Base-by-base conservation (phyloP, 2,113 vertebrate genomes). In the Pungitius pungitius region DNA sequence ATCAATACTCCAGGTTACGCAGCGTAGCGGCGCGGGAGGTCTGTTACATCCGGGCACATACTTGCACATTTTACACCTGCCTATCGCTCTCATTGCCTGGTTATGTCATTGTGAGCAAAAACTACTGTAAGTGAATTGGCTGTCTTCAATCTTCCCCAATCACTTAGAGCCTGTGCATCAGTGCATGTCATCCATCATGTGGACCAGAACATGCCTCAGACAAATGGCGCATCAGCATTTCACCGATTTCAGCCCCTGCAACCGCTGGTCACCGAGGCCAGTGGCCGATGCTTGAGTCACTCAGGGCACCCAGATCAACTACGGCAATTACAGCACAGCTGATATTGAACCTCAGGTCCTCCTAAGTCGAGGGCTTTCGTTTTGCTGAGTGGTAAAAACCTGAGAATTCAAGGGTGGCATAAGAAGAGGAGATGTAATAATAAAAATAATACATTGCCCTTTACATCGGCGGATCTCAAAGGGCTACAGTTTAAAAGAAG, bases 81-180 rank as follows among this genome's bases (percentile, higher is more conserved):
- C 93, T 92, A 95, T 94, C 85, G 93, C 88, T 33, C 90, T 95
- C 94, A 96, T 96, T 95, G 94, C 94, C 93, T 94, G 93, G 93
- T 95, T 93, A 92, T 94, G 91, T 91, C 93, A 94, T 93, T 92
- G 94, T 94, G 93, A 94, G 94, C 93, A 94, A 94, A n/a, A 94
- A 93, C 93, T 95, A 76, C 86, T 83, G 80, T 88, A 96, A 96
- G 95, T 95, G 95, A 96, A 96, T 96, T 96, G 95, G 92, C 92
- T 93, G 93, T 95, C 95, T 96, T 97, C 94, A 95, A 94, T 96
- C 96, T 96, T 94, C 90, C 92, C 93, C 95, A 95, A 95, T 96
- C 95, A 97, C 96, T 96, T 95, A 96, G 81, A 93, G 94, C 93
- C 92, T 92, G 94, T 94, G 94, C 93, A 94, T 92, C 94, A 92